Evolutionary conservation across 2,113 vertebrate genomes (phyloP), one percentile per base, ranked within the genome.

Genomic region (Dromaius novaehollandiae): DNA sequence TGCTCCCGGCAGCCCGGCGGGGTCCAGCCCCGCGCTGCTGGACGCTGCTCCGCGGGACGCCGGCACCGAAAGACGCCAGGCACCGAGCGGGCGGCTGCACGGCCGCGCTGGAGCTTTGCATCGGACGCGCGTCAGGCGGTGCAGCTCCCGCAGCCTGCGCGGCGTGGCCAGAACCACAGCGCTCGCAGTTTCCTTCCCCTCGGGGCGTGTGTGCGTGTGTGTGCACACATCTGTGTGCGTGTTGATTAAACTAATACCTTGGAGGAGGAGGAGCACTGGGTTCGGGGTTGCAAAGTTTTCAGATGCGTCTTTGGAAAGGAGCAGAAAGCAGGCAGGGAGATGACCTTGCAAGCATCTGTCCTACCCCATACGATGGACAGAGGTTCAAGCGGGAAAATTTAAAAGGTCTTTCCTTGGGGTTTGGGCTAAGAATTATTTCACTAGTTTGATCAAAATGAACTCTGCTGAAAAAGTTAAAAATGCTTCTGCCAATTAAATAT

Each of bases 201-300:
- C 73, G 34, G 5, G 82, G 87, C 11, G 5, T 46, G 44, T 46
- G 44, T 46, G 44, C 13, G 44, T 16, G 44, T 5, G 44, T 13
- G 4, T 40, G 36, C 56, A 36, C 56, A 34, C 21, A 1, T 36
- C 30, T 17, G 44, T 36, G 46, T 80, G 30, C 32, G 77, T 94
- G 44, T 46, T 46, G 16, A 15, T 77, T 93, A 92, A 96, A 90
- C 64, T 13, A 38, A 71, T 25, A 58, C 75, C 30, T 18, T 25
- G 73, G 65, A 95, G 61, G 83, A 88, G 71, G 93, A 60, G 46
- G 46, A 4, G 55, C 44, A 1, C 6, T 71, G 83, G 86, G 65
- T 55, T 95, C 95, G 48, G 90, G 81, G 83, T 68, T 95, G 89
- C 24, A 90, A 64, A 96, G 77, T 83, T 96, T 93, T 95, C 94